Base-by-base conservation (phyloP, 2,888 invertebrate species). In the Apantesis nais region DNA sequence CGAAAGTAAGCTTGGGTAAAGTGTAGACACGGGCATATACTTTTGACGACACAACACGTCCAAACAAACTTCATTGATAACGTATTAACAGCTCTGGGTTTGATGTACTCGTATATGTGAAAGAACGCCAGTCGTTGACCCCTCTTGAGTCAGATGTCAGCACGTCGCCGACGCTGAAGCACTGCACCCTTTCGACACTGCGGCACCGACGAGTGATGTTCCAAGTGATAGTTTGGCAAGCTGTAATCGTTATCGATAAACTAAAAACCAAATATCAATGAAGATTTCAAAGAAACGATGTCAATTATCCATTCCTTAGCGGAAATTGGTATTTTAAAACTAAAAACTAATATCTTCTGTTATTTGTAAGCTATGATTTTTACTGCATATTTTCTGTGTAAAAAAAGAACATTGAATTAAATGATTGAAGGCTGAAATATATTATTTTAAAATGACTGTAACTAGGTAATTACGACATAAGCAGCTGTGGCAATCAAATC, bases 101-200 rank as follows among this genome's bases (percentile, higher is more conserved):
- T 72, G 78, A 84, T 62, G 61, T 37, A 34, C 61, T 62, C 61
- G 37, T 37, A 37, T 62, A 85, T 79, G 83, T 85, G 83, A 85
- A 89, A 83, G 78, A 82, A 87, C 81, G 83, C 78, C 76, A 90
- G 88, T 88, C 93, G 81, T 84, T 90, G 92, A 93, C 91, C 93
- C 86, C 86, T 84, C 92, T 88, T 80, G 86, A 92, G 90, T 93
- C 89, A 89, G 89, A 90, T 91, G 91, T 89, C 93, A 90, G 91
- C 89, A 83, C 86, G 86, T 83, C 87, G 88, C 85, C 85, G 84
- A 80, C 81, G 82, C 89, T 90, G 88, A 90, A 92, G 90, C 87
- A 89, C 91, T 90, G 91, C 93, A 91, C 93, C 92, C 93, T 93
- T 92, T 93, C 93, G 92, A 93, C 92, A 92, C 89, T 91, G 93